Evolutionary conservation across 2,888 invertebrate species (phyloP).

Genomic region (Catonia carolina): DNA sequence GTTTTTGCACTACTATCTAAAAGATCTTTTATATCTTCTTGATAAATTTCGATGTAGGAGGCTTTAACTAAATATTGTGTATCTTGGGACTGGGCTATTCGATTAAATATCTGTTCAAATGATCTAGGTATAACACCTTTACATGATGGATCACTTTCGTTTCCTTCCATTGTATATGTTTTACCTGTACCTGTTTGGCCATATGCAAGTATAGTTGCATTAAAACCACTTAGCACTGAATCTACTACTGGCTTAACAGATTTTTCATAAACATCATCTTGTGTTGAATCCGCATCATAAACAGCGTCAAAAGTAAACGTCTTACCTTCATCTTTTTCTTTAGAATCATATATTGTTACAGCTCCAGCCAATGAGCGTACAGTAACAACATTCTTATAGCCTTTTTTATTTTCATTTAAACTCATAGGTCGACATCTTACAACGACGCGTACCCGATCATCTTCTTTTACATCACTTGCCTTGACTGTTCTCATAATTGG

Average conservation of each 20-base stretch:
- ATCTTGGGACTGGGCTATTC: slow-evolving; percentile 85
- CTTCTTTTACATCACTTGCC: too few relatives aligned
- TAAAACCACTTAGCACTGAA: slow-evolving; percentile 94
- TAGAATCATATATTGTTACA: slow-evolving; percentile 83
- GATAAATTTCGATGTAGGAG: slow-evolving; percentile 95
- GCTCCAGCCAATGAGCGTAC: slow-evolving; percentile 81
- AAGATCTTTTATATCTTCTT: slow-evolving; percentile 58
- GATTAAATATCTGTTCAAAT: slow-evolving; percentile 95
- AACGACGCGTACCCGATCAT: slow-evolving; percentile 54
- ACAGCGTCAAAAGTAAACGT: slow-evolving; percentile 97
- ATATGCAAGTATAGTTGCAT: slow-evolving; percentile 99
- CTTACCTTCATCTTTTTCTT: slow-evolving; percentile 59
- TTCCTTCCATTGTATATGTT: slow-evolving; percentile 63
- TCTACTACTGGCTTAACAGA: slow-evolving; percentile 92
- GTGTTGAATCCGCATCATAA: slow-evolving; percentile 83
- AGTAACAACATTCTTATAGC: slow-evolving; percentile 57
- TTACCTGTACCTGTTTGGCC: slow-evolving; percentile 98
- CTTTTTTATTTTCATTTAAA: slow-evolving; percentile 70
- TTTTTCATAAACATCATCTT: slow-evolving; percentile 92
- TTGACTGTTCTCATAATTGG: too few relatives aligned
- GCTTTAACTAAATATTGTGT: slow-evolving; percentile 93
- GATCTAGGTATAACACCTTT: slow-evolving; percentile 91
- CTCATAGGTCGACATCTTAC: slow-evolving; percentile 95
- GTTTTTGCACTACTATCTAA: slow-evolving; percentile 55
- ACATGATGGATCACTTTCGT: neutral